Evolutionary conservation across 2,888 invertebrate genomes (phyloP), one percentile per base, ranked within the genome.

Genomic region (Athalia rosae): DNA sequence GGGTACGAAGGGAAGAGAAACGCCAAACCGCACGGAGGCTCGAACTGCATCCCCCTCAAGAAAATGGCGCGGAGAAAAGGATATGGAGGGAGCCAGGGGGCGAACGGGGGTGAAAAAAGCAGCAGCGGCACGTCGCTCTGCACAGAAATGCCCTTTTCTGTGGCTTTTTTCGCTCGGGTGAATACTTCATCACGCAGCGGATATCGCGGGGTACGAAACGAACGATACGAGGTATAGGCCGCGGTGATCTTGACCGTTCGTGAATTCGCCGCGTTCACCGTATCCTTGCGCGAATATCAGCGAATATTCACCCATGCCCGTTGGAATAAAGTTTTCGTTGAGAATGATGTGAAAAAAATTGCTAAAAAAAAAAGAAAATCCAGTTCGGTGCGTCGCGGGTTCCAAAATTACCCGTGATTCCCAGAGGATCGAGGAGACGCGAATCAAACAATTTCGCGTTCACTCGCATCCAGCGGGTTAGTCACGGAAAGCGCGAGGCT

Each of bases 71-170:
- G 28, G 28, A 28, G 28, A 28, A 28, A 28, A 28, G 28, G 28
- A 28, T 28, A 2, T 28, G 28, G 28, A 28, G 28, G 28, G 61
- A 41, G 9, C 7, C 15, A 9, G 8, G 28, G 15, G 28, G 4
- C 4, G 9, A 15, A 15, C 5, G 28, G 50, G 66, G 28, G 6
- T 28, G 59, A 28, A 28, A 28, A 28, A 8, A 3, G 28, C 11
- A 62, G 62, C 62, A 62, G n/a, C 62, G 62, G 43, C 28, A 28
- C 53, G 45, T 63, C 7, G 63, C 45, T 45, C 11, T 4, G 15
- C 11, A 41, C 67, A 67, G 50, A 67, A 67, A 67, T 67, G 28
- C 67, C 67, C 67, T 67, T 67, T 67, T 67, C 67, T 67, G 67
- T 67, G 50, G 67, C 50, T 9, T 43, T 59, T 71, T 58, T 71